phyloP scores from a whole-genome alignment of 2,113 vertebrate species.

The Esox niger region DNA sequence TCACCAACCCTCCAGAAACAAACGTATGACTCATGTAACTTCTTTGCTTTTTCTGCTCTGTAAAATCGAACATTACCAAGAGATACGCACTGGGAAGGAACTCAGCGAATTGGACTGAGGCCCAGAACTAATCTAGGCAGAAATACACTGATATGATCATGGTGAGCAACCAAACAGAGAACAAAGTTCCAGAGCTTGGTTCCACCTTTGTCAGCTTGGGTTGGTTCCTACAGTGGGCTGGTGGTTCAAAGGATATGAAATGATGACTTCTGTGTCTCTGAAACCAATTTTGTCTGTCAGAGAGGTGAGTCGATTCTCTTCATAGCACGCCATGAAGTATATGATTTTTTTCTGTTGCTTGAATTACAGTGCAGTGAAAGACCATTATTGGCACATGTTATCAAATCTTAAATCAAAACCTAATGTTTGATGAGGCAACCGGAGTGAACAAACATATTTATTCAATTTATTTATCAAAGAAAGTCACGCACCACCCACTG shows the following conservation, averaged over 20 bases:
- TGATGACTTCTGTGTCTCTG: background rate
- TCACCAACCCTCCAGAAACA: no score
- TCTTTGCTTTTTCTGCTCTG: background rate
- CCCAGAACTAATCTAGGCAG: constrained; percentile 25
- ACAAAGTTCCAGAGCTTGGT: background rate
- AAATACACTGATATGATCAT: constrained; percentile 31
- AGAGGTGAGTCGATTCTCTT: background rate
- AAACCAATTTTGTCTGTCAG: constrained; percentile 20
- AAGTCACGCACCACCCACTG: no score
- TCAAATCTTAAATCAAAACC: no score
- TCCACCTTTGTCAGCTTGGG: background rate
- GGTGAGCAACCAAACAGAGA: constrained; percentile 26
- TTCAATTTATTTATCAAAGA: no score
- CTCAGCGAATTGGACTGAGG: accelerated
- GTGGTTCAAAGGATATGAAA: constrained; percentile 1
- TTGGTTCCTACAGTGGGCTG: constrained; percentile 39
- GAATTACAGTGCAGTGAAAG: no score
- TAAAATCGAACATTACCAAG: background rate
- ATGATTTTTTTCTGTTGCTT: no score
- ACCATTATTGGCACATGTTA: no score
- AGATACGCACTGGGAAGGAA: constrained; percentile 2
- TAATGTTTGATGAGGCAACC: no score
- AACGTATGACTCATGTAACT: no score
- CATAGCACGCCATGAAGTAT: no score
- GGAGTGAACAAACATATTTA: no score